Conservation (phyloP, 2,888 invertebrate genomes). For the Yponomeuta cagnagella region DNA sequence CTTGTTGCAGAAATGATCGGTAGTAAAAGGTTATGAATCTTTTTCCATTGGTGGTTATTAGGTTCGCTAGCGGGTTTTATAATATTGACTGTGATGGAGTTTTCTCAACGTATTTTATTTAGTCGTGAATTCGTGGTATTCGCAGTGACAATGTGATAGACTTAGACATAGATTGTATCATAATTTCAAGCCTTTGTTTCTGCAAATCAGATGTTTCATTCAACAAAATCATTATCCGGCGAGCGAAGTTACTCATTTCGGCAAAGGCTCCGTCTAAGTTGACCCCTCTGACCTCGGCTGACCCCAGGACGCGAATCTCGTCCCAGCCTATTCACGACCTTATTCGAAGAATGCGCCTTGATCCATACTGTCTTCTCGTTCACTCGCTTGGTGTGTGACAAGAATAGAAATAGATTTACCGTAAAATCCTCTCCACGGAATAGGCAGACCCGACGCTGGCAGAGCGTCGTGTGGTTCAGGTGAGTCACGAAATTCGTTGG, state of each 20-base stretch:
- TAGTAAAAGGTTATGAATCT: too few species aligned
- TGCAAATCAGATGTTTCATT: neutral
- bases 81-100: too few species aligned
- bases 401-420: neutral
- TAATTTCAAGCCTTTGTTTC: neutral
- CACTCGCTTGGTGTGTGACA: neutral
- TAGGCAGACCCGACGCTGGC: neutral
- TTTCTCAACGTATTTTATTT: too few species aligned
- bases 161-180: too few species aligned
- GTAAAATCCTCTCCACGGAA: neutral
- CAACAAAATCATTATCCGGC: constrained; percentile 20
- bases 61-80: too few species aligned
- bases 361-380: neutral
- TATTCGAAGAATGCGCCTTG: neutral
- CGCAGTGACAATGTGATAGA: too few species aligned
- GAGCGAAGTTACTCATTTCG: constrained; percentile 15
- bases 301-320: constrained; percentile 39
- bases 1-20: too few species aligned
- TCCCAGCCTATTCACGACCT: neutral
- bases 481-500: neutral
- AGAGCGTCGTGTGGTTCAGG: neutral
- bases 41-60: too few species aligned
- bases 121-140: too few species aligned
- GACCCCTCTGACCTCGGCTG: constrained; percentile 56
- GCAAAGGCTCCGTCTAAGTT: constrained; percentile 53